Evolutionary conservation across 2,797 vertebrate genomes (phyloP).

Genomic region (Gallirallus australis): DNA sequence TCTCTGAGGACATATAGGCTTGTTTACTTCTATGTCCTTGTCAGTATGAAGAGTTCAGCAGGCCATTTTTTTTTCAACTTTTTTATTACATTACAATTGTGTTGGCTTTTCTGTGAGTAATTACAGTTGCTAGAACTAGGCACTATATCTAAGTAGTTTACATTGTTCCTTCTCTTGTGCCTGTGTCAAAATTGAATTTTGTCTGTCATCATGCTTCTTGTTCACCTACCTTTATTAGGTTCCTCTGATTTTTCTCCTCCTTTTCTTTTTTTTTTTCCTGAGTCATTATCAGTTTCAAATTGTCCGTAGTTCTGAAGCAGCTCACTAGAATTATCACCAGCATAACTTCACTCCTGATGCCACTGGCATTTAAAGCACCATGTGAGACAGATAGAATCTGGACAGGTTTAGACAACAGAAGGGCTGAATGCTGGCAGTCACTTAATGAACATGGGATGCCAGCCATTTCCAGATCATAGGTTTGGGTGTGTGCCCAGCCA

Average conservation of each 20-base stretch:
- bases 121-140: neutral
- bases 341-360: neutral
- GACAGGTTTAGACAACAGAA: slow-evolving; percentile 12
- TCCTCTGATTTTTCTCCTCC: neutral
- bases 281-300: neutral
- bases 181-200: neutral
- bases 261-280: neutral
- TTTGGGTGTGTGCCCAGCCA: neutral
- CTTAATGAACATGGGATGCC: neutral
- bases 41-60: neutral
- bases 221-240: neutral
- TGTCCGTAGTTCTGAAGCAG: neutral
- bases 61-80: neutral
- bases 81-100: neutral
- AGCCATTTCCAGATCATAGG: neutral
- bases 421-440: slow-evolving; percentile 21
- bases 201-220: neutral
- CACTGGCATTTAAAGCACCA: neutral
- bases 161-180: neutral
- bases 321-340: neutral
- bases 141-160: neutral
- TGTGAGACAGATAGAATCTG: neutral
- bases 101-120: neutral
- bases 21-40: neutral
- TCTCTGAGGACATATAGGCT: neutral